Evolutionary conservation across 2,113 vertebrate species (phyloP).

Genomic region (Solea senegalensis): DNA sequence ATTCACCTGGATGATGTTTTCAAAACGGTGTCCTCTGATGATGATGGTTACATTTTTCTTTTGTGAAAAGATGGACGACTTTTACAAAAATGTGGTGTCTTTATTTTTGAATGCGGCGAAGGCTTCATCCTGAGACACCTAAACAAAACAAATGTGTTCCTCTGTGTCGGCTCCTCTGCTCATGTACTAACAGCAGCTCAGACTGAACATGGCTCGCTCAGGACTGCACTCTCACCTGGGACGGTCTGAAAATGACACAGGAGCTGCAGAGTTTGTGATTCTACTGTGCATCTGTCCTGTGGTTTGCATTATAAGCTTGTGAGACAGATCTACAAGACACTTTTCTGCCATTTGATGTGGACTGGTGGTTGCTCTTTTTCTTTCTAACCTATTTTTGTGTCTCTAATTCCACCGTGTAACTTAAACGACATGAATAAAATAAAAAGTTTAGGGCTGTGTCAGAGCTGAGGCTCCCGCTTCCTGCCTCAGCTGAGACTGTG

Average conservation of each 20-base stretch:
- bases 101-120: too few species aligned
- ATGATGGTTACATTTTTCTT: neutral
- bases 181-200: constrained; percentile 8
- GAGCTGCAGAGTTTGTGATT: neutral
- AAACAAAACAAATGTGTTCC: neutral
- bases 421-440: constrained; percentile 70
- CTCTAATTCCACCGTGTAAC: constrained; percentile 65
- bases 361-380: constrained; percentile 46
- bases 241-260: neutral
- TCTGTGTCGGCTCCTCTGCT: constrained; percentile 29
- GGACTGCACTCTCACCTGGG: too few species aligned
- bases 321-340: constrained; percentile 14
- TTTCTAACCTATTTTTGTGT: constrained; percentile 60
- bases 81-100: too few species aligned
- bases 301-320: constrained; percentile 19
- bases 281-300: neutral
- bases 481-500: too few species aligned
- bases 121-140: too few species aligned
- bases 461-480: constrained; percentile 32
- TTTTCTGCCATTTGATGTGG: constrained; percentile 57
- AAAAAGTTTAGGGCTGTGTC: constrained; percentile 68
- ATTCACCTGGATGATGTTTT: neutral
- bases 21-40: neutral
- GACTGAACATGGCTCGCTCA: constrained; percentile 10
- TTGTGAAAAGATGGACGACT: neutral